Conservation (phyloP, 2,797 vertebrate species). For the Pagetopsis macropterus region DNA sequence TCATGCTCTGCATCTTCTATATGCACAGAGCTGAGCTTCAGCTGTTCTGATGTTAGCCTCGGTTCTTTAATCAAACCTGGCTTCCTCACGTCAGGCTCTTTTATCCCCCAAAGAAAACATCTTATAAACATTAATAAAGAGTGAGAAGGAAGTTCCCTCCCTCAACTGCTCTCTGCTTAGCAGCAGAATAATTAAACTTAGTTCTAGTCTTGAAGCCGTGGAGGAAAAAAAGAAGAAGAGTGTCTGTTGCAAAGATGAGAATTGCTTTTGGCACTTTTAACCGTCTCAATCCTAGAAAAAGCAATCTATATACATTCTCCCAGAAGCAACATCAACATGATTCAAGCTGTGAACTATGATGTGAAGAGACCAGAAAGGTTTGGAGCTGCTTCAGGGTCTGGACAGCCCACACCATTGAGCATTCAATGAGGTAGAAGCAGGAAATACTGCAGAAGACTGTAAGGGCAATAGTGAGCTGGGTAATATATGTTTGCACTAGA, state of each 20-base stretch:
- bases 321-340: not conserved
- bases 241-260: conserved; percentile 21
- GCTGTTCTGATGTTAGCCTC: conserved; percentile 40
- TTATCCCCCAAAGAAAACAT: conserved; percentile 34
- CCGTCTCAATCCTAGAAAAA: conserved; percentile 9
- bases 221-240: conserved; percentile 12
- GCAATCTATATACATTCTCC: not conserved
- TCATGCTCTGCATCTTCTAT: conserved; percentile 24
- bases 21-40: conserved; percentile 10
- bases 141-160: conserved; percentile 32
- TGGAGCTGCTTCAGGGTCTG: not conserved
- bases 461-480: not conserved
- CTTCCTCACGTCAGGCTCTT: conserved; percentile 38
- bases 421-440: not conserved
- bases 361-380: not conserved
- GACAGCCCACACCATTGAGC: not conserved
- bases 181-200: conserved; percentile 22
- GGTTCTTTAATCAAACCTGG: conserved; percentile 45
- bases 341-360: not conserved
- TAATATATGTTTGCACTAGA: not conserved
- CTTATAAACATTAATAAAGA: conserved; percentile 57
- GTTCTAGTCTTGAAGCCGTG: conserved; percentile 25
- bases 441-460: conserved; percentile 4
- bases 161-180: conserved; percentile 26
- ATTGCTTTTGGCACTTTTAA: conserved; percentile 34